Percentiles rank a stretch among this genome's conserved stretches.
Evolutionary conservation across 2,797 vertebrate genomes (phyloP).

Genomic region (Muscicapa comitata): DNA sequence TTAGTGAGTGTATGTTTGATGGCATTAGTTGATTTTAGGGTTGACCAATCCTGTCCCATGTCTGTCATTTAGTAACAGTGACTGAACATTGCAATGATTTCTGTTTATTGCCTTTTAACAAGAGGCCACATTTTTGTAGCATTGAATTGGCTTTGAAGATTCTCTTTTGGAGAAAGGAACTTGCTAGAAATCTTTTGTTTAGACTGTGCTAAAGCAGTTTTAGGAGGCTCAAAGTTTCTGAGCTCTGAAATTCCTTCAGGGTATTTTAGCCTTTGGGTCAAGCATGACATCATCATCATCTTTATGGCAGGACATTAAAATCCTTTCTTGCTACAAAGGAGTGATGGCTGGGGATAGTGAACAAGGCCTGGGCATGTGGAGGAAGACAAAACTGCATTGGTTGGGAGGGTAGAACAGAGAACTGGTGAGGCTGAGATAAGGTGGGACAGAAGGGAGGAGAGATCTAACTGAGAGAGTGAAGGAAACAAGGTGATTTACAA

Average conservation of each 20-base stretch:
- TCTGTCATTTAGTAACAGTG: neutral
- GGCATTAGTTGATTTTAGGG: conserved; percentile 14
- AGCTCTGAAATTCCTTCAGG: neutral
- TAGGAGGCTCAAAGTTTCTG: neutral
- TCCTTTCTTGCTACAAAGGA: neutral
- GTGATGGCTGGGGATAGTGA: neutral
- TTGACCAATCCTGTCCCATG: neutral
- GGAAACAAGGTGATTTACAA: neutral
- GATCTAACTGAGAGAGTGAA: neutral
- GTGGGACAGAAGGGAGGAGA: neutral
- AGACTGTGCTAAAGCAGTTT: neutral
- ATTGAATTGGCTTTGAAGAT: neutral
- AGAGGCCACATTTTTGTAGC: neutral
- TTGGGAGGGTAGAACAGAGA: neutral
- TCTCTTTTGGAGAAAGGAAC: neutral
- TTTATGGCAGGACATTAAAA: neutral
- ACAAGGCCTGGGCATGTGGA: neutral
- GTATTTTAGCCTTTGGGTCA: neutral
- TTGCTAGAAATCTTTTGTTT: neutral
- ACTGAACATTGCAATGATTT: conserved; percentile 16
- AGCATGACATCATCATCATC: neutral
- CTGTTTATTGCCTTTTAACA: neutral
- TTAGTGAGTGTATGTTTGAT: neutral
- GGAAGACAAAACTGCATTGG: fast-evolving
- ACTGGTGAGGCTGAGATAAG: neutral